Evolutionary conservation across 2,888 invertebrate species (phyloP).

Genomic region (Drosophila nigricruria): DNA sequence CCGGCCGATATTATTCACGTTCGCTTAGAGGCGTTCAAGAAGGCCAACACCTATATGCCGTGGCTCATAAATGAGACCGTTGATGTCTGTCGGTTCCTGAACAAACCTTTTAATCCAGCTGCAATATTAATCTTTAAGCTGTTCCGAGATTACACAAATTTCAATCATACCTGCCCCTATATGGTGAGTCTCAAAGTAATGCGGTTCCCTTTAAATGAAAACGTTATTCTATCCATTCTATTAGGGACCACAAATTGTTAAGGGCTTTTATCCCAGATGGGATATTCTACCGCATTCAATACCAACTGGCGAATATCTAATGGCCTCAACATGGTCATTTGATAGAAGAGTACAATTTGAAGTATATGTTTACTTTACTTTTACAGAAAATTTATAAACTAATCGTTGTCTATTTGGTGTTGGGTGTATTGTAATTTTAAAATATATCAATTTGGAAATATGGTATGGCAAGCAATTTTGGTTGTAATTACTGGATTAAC

Average conservation of each 20-base stretch:
- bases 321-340: slow-evolving; percentile 31
- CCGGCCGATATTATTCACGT: slow-evolving; percentile 27
- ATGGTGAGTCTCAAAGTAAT: neutral
- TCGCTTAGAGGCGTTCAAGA: slow-evolving; percentile 13
- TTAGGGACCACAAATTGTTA: slow-evolving; percentile 25
- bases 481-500: neutral
- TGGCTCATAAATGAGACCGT: slow-evolving; percentile 32
- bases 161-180: slow-evolving; percentile 7
- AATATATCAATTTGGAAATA: neutral
- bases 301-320: slow-evolving; percentile 35
- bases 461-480: neutral
- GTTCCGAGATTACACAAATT: neutral
- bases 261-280: slow-evolving; percentile 20
- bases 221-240: neutral
- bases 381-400: slow-evolving; percentile 26
- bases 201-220: no score
- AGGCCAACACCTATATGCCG: slow-evolving; percentile 47
- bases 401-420: neutral
- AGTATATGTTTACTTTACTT: slow-evolving; percentile 35
- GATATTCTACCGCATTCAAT: neutral
- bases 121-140: neutral
- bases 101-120: neutral
- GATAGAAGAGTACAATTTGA: slow-evolving; percentile 25
- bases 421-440: neutral
- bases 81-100: slow-evolving; percentile 15